These are phyloP conservation scores for Plebejus argus DNA, from an alignment of 2,888 invertebrate species.

Conservation along the genomic window DNA sequence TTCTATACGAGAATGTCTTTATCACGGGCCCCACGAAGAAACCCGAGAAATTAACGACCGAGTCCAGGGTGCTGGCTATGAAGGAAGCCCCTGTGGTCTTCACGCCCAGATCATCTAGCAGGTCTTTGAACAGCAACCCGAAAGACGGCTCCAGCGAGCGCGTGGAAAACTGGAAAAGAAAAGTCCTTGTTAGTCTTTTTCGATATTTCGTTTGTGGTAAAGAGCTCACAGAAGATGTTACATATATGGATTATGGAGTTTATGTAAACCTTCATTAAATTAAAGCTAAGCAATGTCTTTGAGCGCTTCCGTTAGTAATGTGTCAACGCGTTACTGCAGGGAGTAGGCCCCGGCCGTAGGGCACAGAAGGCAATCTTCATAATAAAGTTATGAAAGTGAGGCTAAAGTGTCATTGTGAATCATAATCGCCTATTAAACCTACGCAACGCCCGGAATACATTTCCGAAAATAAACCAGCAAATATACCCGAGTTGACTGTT, in stretches of 20 bases:
- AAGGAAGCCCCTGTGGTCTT: constrained; percentile 88
- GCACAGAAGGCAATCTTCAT: background rate
- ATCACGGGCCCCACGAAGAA: constrained; percentile 88
- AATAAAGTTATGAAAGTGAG: background rate
- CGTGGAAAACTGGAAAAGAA: constrained; percentile 85
- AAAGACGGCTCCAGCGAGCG: constrained; percentile 91
- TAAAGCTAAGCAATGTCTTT: no score
- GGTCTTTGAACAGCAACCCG: constrained; percentile 88
- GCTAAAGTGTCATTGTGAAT: background rate
- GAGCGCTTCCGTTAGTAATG: no score
- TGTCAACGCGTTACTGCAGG: background rate
- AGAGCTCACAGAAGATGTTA: no score
- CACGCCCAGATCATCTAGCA: constrained; percentile 84
- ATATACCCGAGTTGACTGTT: background rate
- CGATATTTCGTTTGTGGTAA: background rate
- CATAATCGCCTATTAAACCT: constrained; percentile 7
- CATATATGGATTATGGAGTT: no score
- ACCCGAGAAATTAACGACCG: constrained; percentile 89
- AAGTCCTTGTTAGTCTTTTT: background rate
- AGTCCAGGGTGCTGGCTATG: constrained; percentile 88
- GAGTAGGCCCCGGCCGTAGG: no score
- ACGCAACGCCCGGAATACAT: background rate
- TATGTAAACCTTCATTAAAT: no score
- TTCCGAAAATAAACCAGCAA: background rate
- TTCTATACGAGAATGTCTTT: constrained; percentile 87